Base-by-base conservation (phyloP, 2,888 invertebrate species). In the Melinopterus prodromus region DNA sequence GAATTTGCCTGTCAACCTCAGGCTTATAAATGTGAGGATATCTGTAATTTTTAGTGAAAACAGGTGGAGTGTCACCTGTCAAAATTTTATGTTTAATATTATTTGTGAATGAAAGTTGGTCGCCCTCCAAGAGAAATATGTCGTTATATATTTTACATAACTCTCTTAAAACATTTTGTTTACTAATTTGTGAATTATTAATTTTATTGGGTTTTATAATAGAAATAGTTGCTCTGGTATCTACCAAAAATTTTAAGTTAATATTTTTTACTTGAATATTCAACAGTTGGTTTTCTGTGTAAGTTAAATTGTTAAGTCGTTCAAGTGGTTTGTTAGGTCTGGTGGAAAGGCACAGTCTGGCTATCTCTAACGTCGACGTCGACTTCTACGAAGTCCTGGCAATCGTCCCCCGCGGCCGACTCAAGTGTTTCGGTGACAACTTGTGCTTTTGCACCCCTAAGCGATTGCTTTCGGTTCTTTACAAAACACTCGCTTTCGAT, bases 1-100 rank as follows among this genome's bases (percentile, higher is more conserved):
- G 53, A 5, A 86, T 83, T 85, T 87, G 86, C 6, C 76, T 83
- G 5, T 87, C 83, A 0, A 88, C 87, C 82, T 87, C 88, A n/a
- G 77, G 38, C 78, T 86, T 83, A 82, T 88, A 85, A 16, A 85
- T 82, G 35, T 86, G 83, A 0, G 88, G 88, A 78, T 88, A 88
- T 9, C 88, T 82, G 80, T 88, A 88, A 5, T 84, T 83, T 84
- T 87, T 87, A 0, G 85, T 80, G 74, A 84, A 85, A 5, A 88
- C 84, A 0, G 87, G 88, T 7, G 82, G 80, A 7, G 84, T 77
- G 2, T 84, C 82, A 0, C 80, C 84, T 0, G 86, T 86, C 38
- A 82, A 81, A n/a, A 89, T 89, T 74, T 85, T 80, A 70, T 89
- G 88, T 79, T 69, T 70, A 6, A 38, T 70, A 15, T 15, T 16